Conservation (phyloP, 2,888 invertebrate genomes). For the Pyrgus malvae region DNA sequence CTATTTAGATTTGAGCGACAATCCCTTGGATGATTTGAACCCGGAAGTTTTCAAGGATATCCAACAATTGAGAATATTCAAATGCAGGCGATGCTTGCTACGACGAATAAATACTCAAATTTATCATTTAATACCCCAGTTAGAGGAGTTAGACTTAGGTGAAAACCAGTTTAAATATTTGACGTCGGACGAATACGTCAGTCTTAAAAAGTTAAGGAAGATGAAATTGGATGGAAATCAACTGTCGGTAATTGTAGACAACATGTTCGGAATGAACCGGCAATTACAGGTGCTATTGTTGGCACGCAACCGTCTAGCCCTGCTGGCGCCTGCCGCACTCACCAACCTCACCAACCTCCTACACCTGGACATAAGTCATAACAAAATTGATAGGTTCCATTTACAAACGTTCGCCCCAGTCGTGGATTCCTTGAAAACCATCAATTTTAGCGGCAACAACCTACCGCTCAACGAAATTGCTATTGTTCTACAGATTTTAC, state of each 20-base stretch:
- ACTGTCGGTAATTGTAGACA: conserved; percentile 87
- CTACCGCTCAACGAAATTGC: conserved; percentile 80
- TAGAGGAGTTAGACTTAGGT: conserved; percentile 88
- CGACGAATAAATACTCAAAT: conserved; percentile 89
- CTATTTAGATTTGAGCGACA: conserved; percentile 88
- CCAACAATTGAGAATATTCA: conserved; percentile 86
- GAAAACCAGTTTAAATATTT: conserved; percentile 89
- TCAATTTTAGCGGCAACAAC: conserved; percentile 88
- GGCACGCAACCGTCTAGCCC: conserved; percentile 87
- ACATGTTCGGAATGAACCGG: conserved; percentile 84
- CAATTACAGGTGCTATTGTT: conserved; percentile 81
- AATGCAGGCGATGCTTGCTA: conserved; percentile 87
- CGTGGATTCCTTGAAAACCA: conserved; percentile 82
- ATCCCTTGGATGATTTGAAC: conserved; percentile 87
- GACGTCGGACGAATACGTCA: conserved; percentile 86
- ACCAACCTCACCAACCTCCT: conserved; percentile 85
- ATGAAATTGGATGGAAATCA: conserved; percentile 89
- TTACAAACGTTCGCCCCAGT: conserved; percentile 82
- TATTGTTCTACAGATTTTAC: conserved; percentile 79
- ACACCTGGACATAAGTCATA: conserved; percentile 88
- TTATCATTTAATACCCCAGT: conserved; percentile 87
- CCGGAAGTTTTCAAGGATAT: conserved; percentile 91
- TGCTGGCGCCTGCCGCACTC: conserved; percentile 88
- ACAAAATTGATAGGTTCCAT: conserved; percentile 87
- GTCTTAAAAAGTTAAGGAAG: conserved; percentile 84